phyloP scores from a whole-genome alignment of 2,888 invertebrate species.

The Clivina fossor region DNA sequence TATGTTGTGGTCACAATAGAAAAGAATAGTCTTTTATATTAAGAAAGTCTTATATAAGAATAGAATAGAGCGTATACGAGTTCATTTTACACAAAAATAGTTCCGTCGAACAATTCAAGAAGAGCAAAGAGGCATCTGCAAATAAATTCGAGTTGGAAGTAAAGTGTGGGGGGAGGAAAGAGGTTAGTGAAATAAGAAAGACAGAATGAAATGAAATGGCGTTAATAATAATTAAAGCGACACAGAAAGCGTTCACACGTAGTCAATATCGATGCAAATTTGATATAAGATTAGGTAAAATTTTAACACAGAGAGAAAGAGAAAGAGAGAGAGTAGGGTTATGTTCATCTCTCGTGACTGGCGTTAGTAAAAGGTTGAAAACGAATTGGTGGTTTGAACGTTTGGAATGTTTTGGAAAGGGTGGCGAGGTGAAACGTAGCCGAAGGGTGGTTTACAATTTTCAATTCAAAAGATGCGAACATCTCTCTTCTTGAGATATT shows the following conservation, averaged over 20 bases:
- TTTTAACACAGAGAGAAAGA: too few relatives aligned
- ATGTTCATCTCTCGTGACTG: conserved; percentile 20
- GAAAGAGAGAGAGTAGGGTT: too few relatives aligned
- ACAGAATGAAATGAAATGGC: too few relatives aligned
- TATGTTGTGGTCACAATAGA: conserved; percentile 32
- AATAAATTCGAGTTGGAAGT: conserved; percentile 24
- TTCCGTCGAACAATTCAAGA: conserved; percentile 25
- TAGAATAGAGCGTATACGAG: conserved; percentile 17
- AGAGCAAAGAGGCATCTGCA: conserved; percentile 10
- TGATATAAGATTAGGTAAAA: conserved; percentile 34
- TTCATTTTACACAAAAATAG: conserved; percentile 29
- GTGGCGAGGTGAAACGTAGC: too few relatives aligned
- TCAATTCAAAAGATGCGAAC: conserved; percentile 52
- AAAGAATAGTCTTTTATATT: conserved; percentile 28
- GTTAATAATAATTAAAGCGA: conserved; percentile 31
- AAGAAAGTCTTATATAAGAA: conserved; percentile 20
- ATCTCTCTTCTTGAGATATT: conserved; percentile 52
- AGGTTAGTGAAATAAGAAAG: not conserved
- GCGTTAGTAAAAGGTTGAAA: conserved; percentile 13
- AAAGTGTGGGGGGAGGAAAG: not conserved
- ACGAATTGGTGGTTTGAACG: conserved; percentile 47
- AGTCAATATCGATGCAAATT: conserved; percentile 33
- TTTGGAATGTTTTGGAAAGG: conserved; percentile 50
- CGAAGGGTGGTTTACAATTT: conserved; percentile 53
- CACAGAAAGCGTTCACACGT: conserved; percentile 24